Base-by-base conservation (phyloP, 2,888 invertebrate species). In the Spicauda simplicius region DNA sequence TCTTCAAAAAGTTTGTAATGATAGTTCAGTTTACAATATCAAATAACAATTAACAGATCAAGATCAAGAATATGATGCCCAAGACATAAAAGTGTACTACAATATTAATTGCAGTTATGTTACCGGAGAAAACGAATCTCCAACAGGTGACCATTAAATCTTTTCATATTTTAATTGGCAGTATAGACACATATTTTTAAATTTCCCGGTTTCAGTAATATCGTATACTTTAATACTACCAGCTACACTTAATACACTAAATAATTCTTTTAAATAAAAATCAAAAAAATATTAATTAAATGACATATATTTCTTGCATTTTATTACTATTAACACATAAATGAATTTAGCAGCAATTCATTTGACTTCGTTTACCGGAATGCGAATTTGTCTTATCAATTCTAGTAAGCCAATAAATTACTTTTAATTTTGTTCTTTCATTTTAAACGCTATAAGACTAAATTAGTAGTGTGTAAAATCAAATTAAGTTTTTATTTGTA, bases 351-450 rank as follows among this genome's bases (percentile, higher is more conserved):
- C 16, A 25, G 56, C 56, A 14, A 19, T 45, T 12, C n/a, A 56
- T 6, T 64, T 64, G 64, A 57, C 52, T 52, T 18, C n/a, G 7
- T 5, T 5, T 16, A 11, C 41, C 59, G 65, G 65, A 65, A 59
- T 30, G 52, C 57, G 52, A 68, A 62, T 37, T 30, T 18, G 62
- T 41, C 33, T 66, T 58, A 37, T 45, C 57, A 64, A 57, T 33
- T 45, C n/a, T 50, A 19, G 18, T 14, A 18, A 19, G 59, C 54
- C 68, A 68, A 62, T 33, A 58, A 8, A 2, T 12, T 57, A 52
- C 60, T 57, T 62, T 41, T 57, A 53, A 18, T 2, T 41, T 48
- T 5, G 10, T 37, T 11, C n/a, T 16, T 3, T 16, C 12, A 53
- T 53, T 53, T 20, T 1, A 20, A 53, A 20, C 6, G 8, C 41